These are phyloP conservation scores for Alviniconcha strummeri DNA, from an alignment of 2,888 invertebrate genomes.

Conservation along the genomic window DNA sequence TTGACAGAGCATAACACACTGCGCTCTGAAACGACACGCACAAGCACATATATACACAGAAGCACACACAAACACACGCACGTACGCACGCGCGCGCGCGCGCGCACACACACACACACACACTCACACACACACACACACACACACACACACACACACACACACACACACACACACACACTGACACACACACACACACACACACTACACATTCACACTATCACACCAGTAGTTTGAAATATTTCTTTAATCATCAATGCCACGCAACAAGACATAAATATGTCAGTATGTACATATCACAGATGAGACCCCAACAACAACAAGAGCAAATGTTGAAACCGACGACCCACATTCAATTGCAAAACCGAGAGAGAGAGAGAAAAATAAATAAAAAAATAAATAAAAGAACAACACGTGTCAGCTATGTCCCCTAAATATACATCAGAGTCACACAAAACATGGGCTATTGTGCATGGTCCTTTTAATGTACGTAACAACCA, in stretches of 20 bases:
- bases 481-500: background rate
- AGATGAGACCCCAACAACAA: conserved; percentile 7
- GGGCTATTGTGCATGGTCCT: no score
- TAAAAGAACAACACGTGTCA: background rate
- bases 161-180: conserved; percentile 14
- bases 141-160: conserved; percentile 1
- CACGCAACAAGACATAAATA: conserved; percentile 12
- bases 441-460: background rate
- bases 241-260: conserved; percentile 17
- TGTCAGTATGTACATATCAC: conserved; percentile 24
- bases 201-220: background rate
- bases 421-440: background rate
- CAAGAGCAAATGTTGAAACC: background rate
- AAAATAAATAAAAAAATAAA: background rate
- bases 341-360: background rate
- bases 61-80: background rate
- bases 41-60: no score
- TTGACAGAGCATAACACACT: no score
- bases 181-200: background rate
- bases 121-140: background rate
- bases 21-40: no score
- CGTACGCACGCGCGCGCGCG: background rate
- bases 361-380: background rate
- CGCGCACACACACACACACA: no score
- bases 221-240: background rate